Evolutionary conservation across 1,140 invertebrate genomes (phyloP).

Genomic region (Harpegnathos saltator): DNA sequence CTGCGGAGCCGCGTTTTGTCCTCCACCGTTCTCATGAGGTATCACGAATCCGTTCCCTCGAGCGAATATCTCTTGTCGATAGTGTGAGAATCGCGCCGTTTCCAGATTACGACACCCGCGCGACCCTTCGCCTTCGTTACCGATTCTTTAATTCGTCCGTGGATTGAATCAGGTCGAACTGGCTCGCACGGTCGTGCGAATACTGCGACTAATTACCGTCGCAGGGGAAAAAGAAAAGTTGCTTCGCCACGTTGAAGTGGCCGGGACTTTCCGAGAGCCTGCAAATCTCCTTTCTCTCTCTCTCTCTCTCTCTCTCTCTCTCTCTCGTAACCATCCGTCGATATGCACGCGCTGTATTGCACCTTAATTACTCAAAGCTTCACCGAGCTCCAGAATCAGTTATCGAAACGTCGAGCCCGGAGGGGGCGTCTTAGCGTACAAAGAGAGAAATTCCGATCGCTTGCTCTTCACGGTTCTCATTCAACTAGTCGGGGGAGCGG

Average conservation of each 20-base stretch:
- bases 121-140: background rate
- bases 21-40: background rate
- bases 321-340: background rate
- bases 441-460: conserved; percentile 36
- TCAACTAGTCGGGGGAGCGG: background rate
- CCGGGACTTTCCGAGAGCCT: background rate
- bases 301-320: too few relatives aligned
- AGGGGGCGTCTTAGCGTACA: background rate
- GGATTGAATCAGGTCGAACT: background rate
- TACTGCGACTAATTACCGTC: conserved; percentile 11
- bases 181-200: background rate
- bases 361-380: conserved; percentile 54
- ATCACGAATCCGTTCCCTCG: background rate
- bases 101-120: background rate
- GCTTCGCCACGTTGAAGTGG: background rate
- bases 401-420: conserved; percentile 15
- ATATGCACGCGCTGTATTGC: conserved; percentile 27
- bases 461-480: conserved; percentile 4
- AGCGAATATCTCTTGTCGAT: conserved; percentile 7
- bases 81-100: background rate
- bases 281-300: background rate
- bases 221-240: background rate
- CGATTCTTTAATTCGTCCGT: background rate
- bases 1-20: background rate
- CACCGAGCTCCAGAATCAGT: conserved; percentile 3